Conservation (phyloP, 2,888 invertebrate species). For the Therioaphis trifolii region DNA sequence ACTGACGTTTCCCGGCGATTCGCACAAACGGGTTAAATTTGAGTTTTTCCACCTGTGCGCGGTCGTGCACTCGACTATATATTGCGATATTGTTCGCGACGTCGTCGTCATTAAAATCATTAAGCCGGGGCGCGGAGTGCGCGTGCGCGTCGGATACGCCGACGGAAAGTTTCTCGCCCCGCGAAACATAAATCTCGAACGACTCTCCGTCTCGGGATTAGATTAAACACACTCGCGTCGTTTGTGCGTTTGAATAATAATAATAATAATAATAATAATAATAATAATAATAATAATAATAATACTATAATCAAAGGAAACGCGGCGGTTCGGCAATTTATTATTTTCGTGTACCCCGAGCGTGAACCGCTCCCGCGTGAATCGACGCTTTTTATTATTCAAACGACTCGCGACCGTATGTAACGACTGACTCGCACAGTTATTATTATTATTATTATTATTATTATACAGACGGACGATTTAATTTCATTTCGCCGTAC, state of each 20-base stretch:
- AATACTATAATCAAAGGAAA: no score
- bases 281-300: no score
- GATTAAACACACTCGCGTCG: background rate
- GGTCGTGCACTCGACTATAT: background rate
- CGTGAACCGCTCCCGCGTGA: background rate
- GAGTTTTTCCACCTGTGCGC: background rate
- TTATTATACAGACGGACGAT: background rate
- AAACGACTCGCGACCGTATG: constrained; percentile 8
- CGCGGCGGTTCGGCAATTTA: background rate
- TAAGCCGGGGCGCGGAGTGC: no score
- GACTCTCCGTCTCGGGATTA: background rate
- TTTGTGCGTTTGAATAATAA: background rate
- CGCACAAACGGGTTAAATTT: no score
- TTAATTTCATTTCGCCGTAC: background rate
- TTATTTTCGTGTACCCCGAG: background rate
- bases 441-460: no score
- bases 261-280: no score
- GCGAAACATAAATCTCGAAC: background rate
- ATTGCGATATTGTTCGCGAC: no score
- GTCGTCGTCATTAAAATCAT: no score
- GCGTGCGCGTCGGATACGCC: no score
- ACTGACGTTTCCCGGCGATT: no score
- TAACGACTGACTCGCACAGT: no score
- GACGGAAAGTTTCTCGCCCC: background rate
- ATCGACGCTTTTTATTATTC: background rate